phyloP scores from a whole-genome alignment of 2,113 vertebrate genomes.

The Coptodon rendalli region DNA sequence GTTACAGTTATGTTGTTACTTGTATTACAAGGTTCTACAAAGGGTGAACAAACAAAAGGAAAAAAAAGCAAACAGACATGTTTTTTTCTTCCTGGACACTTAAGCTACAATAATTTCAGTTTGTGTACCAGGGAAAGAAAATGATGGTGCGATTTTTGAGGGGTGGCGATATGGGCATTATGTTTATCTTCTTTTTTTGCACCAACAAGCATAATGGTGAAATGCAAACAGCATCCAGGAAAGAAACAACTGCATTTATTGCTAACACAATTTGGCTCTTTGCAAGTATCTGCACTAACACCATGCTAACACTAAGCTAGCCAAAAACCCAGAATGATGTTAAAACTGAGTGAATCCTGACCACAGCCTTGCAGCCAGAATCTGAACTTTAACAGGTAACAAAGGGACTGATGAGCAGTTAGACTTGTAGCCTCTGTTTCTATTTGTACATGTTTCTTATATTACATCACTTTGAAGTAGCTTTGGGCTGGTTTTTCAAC shows the following conservation, averaged over 20 bases:
- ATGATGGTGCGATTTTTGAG: rapidly evolving
- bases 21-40: background rate
- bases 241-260: background rate
- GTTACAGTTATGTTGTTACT: background rate
- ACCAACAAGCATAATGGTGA: background rate
- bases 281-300: background rate
- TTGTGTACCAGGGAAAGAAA: background rate
- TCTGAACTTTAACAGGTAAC: background rate
- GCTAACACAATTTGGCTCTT: background rate
- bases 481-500: background rate
- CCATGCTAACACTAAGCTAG: background rate
- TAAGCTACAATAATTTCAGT: background rate
- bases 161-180: background rate
- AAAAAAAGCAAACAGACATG: background rate
- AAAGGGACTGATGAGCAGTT: background rate
- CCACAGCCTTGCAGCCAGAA: background rate
- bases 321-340: background rate
- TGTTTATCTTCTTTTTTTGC: background rate
- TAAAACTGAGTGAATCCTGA: background rate
- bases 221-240: background rate
- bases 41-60: rapidly evolving
- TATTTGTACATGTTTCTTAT: background rate
- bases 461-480: background rate
- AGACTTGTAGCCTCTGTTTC: background rate
- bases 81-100: background rate